phyloP scores from a whole-genome alignment of 2,888 invertebrate species.

The Schrankia costaestrigalis region DNA sequence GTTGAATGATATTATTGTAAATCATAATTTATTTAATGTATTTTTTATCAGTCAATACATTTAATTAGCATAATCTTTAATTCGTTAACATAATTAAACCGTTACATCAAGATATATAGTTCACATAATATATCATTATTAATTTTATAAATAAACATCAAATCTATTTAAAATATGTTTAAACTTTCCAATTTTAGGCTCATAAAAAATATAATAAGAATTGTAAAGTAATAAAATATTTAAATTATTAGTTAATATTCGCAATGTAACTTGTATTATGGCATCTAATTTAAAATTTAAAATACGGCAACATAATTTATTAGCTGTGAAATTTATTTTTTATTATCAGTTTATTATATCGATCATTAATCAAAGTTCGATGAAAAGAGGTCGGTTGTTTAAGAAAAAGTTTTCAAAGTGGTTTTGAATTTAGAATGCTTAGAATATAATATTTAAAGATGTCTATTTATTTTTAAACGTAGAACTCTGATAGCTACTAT shows the following conservation, averaged over 20 bases:
- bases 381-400: too few relatives aligned
- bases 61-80: constrained; percentile 5
- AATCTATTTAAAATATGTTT: constrained; percentile 11
- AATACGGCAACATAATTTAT: too few relatives aligned
- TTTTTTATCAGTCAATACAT: constrained; percentile 7
- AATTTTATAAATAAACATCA: constrained; percentile 16
- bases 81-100: constrained; percentile 13
- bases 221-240: constrained; percentile 7
- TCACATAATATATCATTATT: constrained; percentile 19
- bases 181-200: constrained; percentile 7
- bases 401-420: too few relatives aligned
- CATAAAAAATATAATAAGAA: constrained; percentile 3
- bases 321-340: too few relatives aligned
- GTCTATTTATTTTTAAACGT: too few relatives aligned
- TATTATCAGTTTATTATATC: too few relatives aligned
- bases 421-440: too few relatives aligned
- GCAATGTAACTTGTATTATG: background rate
- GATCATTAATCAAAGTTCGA: too few relatives aligned
- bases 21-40: constrained; percentile 4
- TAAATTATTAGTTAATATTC: constrained; percentile 8
- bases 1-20: too few relatives aligned
- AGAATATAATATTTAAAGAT: too few relatives aligned
- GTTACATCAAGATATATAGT: constrained; percentile 16
- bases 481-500: too few relatives aligned
- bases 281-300: background rate